Base-by-base conservation (phyloP, 2,888 invertebrate species). In the Cosmia pyralina region DNA sequence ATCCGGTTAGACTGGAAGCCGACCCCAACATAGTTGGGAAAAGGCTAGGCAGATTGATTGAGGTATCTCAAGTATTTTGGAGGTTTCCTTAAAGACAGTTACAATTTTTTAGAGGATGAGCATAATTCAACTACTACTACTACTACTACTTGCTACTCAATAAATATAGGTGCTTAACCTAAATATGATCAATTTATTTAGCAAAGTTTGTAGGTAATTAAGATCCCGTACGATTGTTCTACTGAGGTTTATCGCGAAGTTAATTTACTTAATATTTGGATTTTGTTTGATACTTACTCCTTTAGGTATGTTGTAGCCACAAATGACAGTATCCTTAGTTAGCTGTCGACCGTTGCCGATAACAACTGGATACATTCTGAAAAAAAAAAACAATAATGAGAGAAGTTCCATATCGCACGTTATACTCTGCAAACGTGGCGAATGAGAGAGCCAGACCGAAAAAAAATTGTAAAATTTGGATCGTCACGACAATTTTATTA, bases 341-440 rank as follows among this genome's bases (percentile, higher is more conserved):
- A 97, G 96, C 79, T 98, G 97, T 69, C 98, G 96, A 3, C 97
- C 97, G 82, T 98, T 98, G 22, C 98, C 98, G 68, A 98, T 97
- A 0, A 98, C 98, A 28, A 98, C 97, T 0, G 98, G 98, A 90
- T 97, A 98, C 96, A 98, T 96, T 87, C 98, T 98, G 91, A 66
- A 65, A 67, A 65, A 15, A 2, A 48, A 65, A n/a, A 13, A 4
- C 4, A 28, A 19, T 28, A 8, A 0, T 41, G 3, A 19, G 38
- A 38, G 28, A 28, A 28, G 28, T 28, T 28, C 28, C 28, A 2
- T 28, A 28, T 28, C 28, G 28, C 28, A 28, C 28, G 1, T 2
- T 28, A 28, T 28, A 28, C 28, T 28, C 28, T 3, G 28, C 28
- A 28, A 28, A 28, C 28, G 28, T 28, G 28, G 28, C 28, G 28